Conservation (phyloP, 2,113 vertebrate genomes). For the Sinocyclocheilus rhinocerous region DNA sequence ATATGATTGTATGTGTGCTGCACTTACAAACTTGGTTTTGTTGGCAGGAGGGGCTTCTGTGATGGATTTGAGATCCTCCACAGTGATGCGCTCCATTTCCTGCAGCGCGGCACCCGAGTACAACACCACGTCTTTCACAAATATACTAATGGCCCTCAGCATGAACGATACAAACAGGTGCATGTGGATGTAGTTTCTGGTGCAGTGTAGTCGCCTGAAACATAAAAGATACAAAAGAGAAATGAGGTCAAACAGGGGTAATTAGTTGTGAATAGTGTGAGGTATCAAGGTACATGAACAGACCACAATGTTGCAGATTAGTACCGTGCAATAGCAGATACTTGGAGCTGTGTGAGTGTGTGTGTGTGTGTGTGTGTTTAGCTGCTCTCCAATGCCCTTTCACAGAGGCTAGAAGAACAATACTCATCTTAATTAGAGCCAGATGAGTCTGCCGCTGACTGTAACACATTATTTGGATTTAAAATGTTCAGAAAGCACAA, state of each 20-base stretch:
- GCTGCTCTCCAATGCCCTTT: background rate
- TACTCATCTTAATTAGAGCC: slow-evolving; percentile 65
- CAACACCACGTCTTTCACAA: slow-evolving; percentile 92
- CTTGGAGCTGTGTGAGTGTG: background rate
- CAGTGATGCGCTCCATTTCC: slow-evolving; percentile 85
- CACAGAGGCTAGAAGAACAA: slow-evolving; percentile 34
- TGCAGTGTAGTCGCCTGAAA: slow-evolving; percentile 83
- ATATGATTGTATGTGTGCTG: background rate
- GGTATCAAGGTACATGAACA: background rate
- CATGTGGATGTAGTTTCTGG: no score
- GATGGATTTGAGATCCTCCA: slow-evolving; percentile 90
- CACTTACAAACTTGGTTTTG: slow-evolving; percentile 90
- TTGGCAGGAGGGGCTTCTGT: slow-evolving; percentile 84
- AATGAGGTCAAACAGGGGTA: background rate
- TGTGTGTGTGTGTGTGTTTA: background rate
- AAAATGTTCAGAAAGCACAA: slow-evolving; percentile 61
- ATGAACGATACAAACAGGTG: slow-evolving; percentile 98
- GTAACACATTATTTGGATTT: slow-evolving; percentile 68
- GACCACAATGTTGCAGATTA: no score
- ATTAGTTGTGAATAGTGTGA: background rate
- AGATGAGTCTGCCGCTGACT: slow-evolving; percentile 65
- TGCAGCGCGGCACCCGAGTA: slow-evolving; percentile 88
- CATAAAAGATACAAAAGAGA: background rate
- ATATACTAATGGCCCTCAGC: slow-evolving; percentile 94
- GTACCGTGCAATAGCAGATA: background rate